Percentiles rank a stretch among this genome's conserved stretches.
These are phyloP conservation scores for Galerucella calmariensis DNA, from an alignment of 2,888 invertebrate genomes.

Conservation along the genomic window DNA sequence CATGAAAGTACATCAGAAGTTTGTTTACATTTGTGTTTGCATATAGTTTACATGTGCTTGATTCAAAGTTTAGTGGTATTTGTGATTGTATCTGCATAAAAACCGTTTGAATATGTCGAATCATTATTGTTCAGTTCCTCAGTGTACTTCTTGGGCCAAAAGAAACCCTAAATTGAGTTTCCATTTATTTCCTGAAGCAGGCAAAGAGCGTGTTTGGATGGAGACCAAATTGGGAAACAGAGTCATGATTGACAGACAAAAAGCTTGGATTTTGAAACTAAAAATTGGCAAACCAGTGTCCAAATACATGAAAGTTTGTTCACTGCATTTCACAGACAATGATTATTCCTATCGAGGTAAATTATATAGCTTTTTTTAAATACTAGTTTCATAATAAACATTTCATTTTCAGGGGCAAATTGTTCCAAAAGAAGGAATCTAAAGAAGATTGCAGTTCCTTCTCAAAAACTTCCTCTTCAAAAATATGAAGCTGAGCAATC, in stretches of 20 bases:
- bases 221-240: constrained; percentile 22
- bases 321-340: constrained; percentile 20
- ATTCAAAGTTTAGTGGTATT: too few species aligned
- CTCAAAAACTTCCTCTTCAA: constrained; percentile 3
- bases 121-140: constrained; percentile 29
- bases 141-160: constrained; percentile 26
- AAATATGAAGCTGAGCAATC: too few species aligned
- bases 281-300: constrained; percentile 28
- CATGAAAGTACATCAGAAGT: too few species aligned
- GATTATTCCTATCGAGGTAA: neutral
- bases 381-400: too few species aligned
- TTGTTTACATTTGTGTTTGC: too few species aligned
- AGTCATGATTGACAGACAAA: constrained; percentile 19
- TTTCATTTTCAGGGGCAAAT: constrained; percentile 2
- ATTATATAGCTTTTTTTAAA: too few species aligned
- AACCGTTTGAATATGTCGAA: constrained; percentile 7
- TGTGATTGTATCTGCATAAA: too few species aligned
- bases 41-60: too few species aligned
- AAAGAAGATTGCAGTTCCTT: constrained; percentile 9
- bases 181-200: constrained; percentile 25
- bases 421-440: constrained; percentile 7
- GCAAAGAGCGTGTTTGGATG: constrained; percentile 17
- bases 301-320: constrained; percentile 27
- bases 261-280: constrained; percentile 25
- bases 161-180: constrained; percentile 26